Evolutionary conservation across 2,113 vertebrate genomes (phyloP).

Genomic region (Manacus vitellinus): DNA sequence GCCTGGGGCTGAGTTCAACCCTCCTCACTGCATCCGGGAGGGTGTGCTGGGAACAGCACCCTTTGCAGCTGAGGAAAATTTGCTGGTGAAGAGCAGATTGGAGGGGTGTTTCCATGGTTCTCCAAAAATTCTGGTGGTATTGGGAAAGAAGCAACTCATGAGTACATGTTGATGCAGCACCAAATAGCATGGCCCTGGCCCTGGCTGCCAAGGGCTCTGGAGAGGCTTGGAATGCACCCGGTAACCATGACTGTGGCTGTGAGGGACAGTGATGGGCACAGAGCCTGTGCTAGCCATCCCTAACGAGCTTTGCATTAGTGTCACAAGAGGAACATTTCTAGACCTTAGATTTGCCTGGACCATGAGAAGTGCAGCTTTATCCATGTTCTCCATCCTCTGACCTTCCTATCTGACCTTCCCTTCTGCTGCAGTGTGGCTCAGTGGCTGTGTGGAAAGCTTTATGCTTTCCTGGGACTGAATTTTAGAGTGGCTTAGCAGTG

Average conservation of each 20-base stretch:
- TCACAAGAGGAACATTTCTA: background rate
- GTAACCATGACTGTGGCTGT: background rate
- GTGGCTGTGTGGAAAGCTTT: background rate
- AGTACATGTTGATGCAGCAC: rapidly evolving
- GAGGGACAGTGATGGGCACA: background rate
- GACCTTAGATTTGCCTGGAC: background rate
- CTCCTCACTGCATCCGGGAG: background rate
- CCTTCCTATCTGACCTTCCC: background rate
- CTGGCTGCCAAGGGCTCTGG: background rate
- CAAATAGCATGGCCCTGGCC: rapidly evolving
- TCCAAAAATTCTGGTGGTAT: background rate
- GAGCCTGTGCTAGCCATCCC: background rate
- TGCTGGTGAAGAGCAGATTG: background rate
- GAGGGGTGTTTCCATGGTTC: background rate
- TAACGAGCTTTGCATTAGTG: background rate
- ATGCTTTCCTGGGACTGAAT: background rate
- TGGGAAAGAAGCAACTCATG: background rate
- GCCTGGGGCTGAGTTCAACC: background rate
- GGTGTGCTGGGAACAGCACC: rapidly evolving
- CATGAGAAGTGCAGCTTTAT: rapidly evolving
- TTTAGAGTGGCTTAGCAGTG: background rate
- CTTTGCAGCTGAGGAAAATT: background rate
- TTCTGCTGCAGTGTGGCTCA: background rate
- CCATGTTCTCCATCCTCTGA: background rate
- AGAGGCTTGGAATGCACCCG: background rate